Percentiles rank a stretch among this genome's conserved stretches.
These are phyloP conservation scores for Lasioglossum leucozonium DNA, from an alignment of 2,888 invertebrate species.

Conservation along the genomic window DNA sequence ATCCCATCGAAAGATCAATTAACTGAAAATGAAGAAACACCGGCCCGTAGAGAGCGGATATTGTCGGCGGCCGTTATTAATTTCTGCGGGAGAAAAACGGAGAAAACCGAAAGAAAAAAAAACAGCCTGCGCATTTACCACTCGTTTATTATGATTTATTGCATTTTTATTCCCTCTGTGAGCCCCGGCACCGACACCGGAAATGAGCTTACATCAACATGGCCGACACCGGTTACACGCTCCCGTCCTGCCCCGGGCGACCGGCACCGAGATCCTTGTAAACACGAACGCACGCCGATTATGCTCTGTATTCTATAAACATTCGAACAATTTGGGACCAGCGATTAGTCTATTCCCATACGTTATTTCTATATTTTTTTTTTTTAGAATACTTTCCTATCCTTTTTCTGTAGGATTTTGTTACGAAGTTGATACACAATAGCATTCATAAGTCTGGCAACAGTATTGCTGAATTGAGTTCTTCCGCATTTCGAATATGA, in stretches of 20 bases:
- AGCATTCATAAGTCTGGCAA: too few relatives aligned
- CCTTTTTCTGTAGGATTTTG: too few relatives aligned
- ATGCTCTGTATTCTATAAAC: too few relatives aligned
- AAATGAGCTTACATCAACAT: neutral
- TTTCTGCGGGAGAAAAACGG: conserved; percentile 17
- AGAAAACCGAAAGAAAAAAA: conserved; percentile 2
- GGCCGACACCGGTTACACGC: neutral
- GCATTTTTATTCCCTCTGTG: neutral
- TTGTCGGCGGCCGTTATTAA: conserved; percentile 33
- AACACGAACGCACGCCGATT: neutral
- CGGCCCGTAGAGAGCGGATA: neutral
- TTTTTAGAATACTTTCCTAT: neutral
- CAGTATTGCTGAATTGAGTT: too few relatives aligned
- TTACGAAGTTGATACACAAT: too few relatives aligned
- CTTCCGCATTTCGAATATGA: too few relatives aligned
- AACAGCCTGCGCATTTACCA: neutral
- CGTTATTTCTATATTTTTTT: neutral
- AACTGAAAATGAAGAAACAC: conserved; percentile 39
- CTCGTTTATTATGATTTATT: conserved; percentile 41
- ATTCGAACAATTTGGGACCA: too few relatives aligned
- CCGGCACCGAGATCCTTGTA: neutral
- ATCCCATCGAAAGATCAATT: conserved; percentile 41
- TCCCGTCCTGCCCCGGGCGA: neutral
- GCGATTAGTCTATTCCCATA: neutral
- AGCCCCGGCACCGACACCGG: neutral